Evolutionary conservation across 2,888 invertebrate genomes (phyloP).

Genomic region (Protonemura montana): DNA sequence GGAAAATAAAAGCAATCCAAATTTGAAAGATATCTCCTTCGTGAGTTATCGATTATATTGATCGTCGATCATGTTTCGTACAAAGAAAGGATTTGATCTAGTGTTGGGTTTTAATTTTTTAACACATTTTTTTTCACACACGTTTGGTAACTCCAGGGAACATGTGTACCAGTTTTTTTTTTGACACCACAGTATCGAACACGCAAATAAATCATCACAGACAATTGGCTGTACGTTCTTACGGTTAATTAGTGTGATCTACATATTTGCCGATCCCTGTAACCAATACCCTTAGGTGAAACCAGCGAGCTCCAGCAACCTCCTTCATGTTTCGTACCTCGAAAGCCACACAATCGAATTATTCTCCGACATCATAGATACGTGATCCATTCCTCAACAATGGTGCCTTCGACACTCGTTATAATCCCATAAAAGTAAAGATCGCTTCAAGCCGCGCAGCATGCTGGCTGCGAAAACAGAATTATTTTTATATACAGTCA

Average conservation of each 20-base stretch:
- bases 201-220: neutral
- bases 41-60: too few species aligned
- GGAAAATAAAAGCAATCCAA: neutral
- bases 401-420: slow-evolving; percentile 32
- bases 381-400: neutral
- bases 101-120: too few species aligned
- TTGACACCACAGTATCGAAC: neutral
- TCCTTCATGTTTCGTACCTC: neutral
- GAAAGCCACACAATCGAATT: neutral
- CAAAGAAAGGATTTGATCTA: too few species aligned
- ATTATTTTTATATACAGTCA: slow-evolving; percentile 24
- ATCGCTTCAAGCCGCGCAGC: neutral
- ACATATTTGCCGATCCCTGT: neutral
- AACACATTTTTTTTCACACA: too few species aligned
- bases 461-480: slow-evolving; percentile 23
- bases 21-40: neutral
- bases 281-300: neutral
- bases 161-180: too few species aligned
- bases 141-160: too few species aligned
- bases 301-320: neutral
- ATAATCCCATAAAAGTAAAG: slow-evolving; percentile 37
- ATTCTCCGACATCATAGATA: neutral
- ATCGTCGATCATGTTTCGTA: too few species aligned
- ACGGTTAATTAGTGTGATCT: neutral
- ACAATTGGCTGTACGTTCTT: neutral